Base-by-base conservation (phyloP, 2,888 invertebrate genomes). In the Masnerella sp. region DNA sequence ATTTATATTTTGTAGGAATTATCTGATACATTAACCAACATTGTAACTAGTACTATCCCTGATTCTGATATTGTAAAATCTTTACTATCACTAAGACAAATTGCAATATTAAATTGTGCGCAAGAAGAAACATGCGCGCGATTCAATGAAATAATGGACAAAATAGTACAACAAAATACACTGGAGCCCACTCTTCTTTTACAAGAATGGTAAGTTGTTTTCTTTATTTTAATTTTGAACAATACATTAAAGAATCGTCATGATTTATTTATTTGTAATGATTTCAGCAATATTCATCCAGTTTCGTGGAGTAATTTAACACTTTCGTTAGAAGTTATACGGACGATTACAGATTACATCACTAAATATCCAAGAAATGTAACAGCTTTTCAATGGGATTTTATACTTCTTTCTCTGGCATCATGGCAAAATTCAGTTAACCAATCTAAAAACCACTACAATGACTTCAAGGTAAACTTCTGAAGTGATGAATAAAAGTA, bases 341-440 rank as follows among this genome's bases (percentile, higher is more conserved):
- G 80, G 64, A 79, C 85, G 8, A 42, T 84, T 2, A 80, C 81
- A 0, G 71, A 81, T 73, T 78, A 81, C 5, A 74, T 85, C 1
- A 76, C 56, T 14, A 77, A 62, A 32, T 62, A 78, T 25, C 84
- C 86, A 1, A 67, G 62, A 2, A 69, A 80, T 5, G 78, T 90
- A 72, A 85, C 88, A 3, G 76, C 88, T 25, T 85, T 89, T 74
- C 90, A 92, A 78, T 95, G 95, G 95, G 95, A 95, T 88, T 92
- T 93, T 82, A 88, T 91, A 77, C 89, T 93, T 76, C 91, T 95
- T 83, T 90, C 92, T 56, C 87, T 94, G 22, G 91, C 92, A 68
- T 91, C 92, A 11, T 92, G 95, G 91, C 88, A 92, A 36, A 83
- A 90, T 83, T 90, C 90, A 77, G 77, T 91, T 78, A 81, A 86